Conservation (phyloP, 2,888 invertebrate species). For the Lucinisca nassula region DNA sequence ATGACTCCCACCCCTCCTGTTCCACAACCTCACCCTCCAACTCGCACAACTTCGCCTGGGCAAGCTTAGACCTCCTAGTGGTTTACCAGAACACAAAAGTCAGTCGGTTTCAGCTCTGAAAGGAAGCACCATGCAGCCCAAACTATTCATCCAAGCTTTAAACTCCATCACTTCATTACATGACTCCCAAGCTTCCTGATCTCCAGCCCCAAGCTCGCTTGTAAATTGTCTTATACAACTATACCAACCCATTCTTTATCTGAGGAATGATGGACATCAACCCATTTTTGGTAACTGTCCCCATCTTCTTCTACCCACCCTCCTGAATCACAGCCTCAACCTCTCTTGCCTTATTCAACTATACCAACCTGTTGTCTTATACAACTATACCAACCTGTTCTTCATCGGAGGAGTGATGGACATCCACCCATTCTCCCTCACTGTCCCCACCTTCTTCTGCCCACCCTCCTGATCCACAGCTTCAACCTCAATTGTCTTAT, state of each 20-base stretch:
- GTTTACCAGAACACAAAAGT: too few species aligned
- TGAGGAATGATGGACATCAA: slow-evolving; percentile 82
- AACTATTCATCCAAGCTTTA: too few species aligned
- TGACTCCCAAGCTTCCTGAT: slow-evolving; percentile 9
- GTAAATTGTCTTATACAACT: too few species aligned
- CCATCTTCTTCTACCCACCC: slow-evolving; percentile 52
- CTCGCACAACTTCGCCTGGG: too few species aligned
- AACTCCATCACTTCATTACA: not conserved
- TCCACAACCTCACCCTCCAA: slow-evolving; percentile 37
- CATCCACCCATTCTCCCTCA: not conserved
- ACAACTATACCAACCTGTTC: not conserved
- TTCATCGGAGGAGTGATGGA: slow-evolving; percentile 1
- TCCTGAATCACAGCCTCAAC: slow-evolving; percentile 53
- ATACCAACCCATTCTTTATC: too few species aligned
- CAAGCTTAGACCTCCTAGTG: too few species aligned
- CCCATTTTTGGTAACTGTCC: slow-evolving; percentile 38
- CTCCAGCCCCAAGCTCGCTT: too few species aligned
- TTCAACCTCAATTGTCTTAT: too few species aligned
- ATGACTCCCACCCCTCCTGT: slow-evolving; percentile 26
- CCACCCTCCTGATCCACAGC: slow-evolving; percentile 86
- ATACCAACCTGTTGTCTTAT: not conserved
- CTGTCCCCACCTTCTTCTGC: slow-evolving; percentile 73
- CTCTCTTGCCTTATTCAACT: not conserved
- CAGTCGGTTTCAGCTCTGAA: too few species aligned
- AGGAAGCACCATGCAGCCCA: too few species aligned